These are phyloP conservation scores for Carapus acus DNA, from an alignment of 2,797 vertebrate species.

Conservation along the genomic window DNA sequence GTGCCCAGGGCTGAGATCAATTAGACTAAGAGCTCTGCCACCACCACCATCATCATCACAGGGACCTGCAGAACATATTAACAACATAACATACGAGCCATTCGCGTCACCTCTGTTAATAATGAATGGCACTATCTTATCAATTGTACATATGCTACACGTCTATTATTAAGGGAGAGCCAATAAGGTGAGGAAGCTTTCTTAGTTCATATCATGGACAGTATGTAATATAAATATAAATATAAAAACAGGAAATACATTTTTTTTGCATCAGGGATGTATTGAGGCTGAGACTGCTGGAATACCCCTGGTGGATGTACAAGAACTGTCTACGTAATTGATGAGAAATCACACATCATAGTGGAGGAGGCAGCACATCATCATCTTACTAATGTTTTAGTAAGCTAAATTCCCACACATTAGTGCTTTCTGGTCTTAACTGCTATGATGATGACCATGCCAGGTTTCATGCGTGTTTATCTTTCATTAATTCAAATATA, in stretches of 20 bases:
- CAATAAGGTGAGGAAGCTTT: not conserved
- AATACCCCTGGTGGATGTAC: not conserved
- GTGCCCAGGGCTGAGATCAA: not conserved
- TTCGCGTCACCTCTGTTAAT: not conserved
- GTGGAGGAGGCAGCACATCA: not conserved
- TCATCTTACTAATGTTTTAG: conserved; percentile 8
- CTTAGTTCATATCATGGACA: not conserved
- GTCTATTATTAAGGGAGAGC: not conserved
- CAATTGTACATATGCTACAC: not conserved
- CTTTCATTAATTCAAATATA: too few relatives aligned
- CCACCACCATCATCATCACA: not conserved
- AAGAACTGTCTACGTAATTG: conserved; percentile 11
- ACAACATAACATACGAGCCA: not conserved
- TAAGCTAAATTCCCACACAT: not conserved
- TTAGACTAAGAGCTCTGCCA: not conserved
- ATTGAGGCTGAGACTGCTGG: not conserved
- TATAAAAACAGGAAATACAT: not conserved
- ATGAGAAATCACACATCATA: not conserved
- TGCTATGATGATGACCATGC: not conserved
- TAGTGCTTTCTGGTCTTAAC: not conserved
- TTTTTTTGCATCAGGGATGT: too few relatives aligned
- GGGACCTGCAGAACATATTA: not conserved
- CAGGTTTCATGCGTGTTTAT: not conserved
- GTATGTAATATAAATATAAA: not conserved
- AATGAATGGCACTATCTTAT: not conserved